A percentile compares a stretch with the other conserved stretches of the same genome.
Evolutionary conservation across 2,113 vertebrate species (phyloP).

Genomic region (Ptychochromis oligacanthus): DNA sequence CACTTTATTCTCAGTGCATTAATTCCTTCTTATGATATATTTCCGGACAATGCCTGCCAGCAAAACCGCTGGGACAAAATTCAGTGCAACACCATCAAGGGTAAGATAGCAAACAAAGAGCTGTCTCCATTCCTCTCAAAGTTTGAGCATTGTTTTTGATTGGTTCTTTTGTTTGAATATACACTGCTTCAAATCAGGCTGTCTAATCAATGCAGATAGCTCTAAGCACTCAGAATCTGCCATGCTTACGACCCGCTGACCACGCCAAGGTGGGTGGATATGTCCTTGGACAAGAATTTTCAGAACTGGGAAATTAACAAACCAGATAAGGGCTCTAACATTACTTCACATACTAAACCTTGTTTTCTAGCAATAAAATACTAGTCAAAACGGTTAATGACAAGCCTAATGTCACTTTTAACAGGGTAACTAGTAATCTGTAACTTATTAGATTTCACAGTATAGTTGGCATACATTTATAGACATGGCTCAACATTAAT

Average conservation of each 20-base stretch:
- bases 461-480: neutral
- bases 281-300: slow-evolving; percentile 5
- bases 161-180: neutral
- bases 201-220: neutral
- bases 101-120: neutral
- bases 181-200: neutral
- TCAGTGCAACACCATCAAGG: neutral
- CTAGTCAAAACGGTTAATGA: too few relatives aligned
- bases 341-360: neutral
- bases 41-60: neutral
- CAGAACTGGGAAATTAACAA: neutral
- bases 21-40: neutral
- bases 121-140: neutral
- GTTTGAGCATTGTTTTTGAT: neutral
- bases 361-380: neutral
- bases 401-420: neutral
- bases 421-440: neutral
- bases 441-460: neutral
- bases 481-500: too few relatives aligned
- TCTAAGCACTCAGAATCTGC: neutral
- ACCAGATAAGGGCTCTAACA: neutral
- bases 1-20: neutral
- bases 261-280: slow-evolving; percentile 3
- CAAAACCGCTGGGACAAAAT: neutral
- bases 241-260: neutral